phyloP scores from a whole-genome alignment of 2,113 vertebrate species.

The Protobothrops mucrosquamatus region DNA sequence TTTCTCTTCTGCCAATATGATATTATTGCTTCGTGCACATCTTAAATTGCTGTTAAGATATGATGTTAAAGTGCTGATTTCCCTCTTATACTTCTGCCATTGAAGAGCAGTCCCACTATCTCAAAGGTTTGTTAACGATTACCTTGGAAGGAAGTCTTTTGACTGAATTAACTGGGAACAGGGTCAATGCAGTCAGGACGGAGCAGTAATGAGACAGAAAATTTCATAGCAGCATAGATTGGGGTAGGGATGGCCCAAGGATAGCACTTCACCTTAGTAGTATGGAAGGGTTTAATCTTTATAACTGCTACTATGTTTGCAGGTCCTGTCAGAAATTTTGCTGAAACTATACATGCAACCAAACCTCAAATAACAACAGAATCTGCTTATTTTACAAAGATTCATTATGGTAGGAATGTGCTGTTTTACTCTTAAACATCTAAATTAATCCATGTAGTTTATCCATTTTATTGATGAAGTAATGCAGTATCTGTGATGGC shows the following conservation, averaged over 20 bases:
- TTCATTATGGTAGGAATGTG: slow-evolving; percentile 70
- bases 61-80: background rate
- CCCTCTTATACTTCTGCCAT: background rate
- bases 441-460: background rate
- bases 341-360: slow-evolving; percentile 54
- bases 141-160: background rate
- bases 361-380: slow-evolving; percentile 44
- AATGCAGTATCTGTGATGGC: background rate
- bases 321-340: slow-evolving; percentile 64
- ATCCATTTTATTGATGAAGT: background rate
- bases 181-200: background rate
- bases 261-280: background rate
- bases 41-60: background rate
- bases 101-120: background rate
- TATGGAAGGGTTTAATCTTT: background rate
- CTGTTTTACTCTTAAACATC: background rate
- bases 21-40: background rate
- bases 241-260: background rate
- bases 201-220: background rate
- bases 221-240: background rate
- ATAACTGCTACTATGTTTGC: slow-evolving; percentile 23
- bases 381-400: slow-evolving; percentile 52
- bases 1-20: background rate
- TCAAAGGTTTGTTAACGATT: background rate
- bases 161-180: background rate